Evolutionary conservation across 1,140 invertebrate species (phyloP).

Genomic region (Drosophila lini): DNA sequence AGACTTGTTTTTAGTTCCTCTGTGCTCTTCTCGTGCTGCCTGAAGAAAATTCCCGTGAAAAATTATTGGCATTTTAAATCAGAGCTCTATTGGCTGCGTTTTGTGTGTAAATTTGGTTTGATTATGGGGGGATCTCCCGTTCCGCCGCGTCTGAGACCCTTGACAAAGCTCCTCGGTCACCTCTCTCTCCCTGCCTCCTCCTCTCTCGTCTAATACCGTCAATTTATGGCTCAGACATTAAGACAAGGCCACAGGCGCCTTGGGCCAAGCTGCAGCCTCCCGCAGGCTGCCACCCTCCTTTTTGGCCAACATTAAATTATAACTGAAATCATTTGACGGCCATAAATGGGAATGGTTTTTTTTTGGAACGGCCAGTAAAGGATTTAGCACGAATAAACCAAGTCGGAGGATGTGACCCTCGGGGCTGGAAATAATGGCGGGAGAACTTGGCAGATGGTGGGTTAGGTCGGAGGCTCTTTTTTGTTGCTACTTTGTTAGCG

Average conservation of each 20-base stretch:
- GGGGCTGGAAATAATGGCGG: constrained; percentile 9
- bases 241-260: constrained; percentile 36
- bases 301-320: constrained; percentile 61
- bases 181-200: not conserved
- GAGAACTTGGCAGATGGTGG: not conserved
- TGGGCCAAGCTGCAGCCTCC: constrained; percentile 14
- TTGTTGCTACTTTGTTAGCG: not conserved
- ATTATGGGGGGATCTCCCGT: constrained; percentile 8
- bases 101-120: constrained; percentile 51
- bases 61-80: constrained; percentile 74
- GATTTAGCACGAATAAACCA: constrained; percentile 43
- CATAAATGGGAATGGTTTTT: constrained; percentile 50
- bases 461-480: not conserved
- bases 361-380: constrained; percentile 55
- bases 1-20: not conserved
- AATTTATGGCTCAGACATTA: constrained; percentile 61
- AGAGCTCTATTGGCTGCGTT: constrained; percentile 27
- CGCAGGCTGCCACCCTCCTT: not conserved
- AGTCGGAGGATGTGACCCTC: constrained; percentile 14
- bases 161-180: constrained; percentile 30
- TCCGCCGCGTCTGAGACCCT: constrained; percentile 18
- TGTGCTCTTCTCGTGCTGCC: not conserved
- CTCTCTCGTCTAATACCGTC: constrained; percentile 26
- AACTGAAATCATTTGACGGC: constrained; percentile 58
- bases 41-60: constrained; percentile 34